Base-by-base conservation (phyloP, 2,888 invertebrate species). In the Trachelus troglodyta region DNA sequence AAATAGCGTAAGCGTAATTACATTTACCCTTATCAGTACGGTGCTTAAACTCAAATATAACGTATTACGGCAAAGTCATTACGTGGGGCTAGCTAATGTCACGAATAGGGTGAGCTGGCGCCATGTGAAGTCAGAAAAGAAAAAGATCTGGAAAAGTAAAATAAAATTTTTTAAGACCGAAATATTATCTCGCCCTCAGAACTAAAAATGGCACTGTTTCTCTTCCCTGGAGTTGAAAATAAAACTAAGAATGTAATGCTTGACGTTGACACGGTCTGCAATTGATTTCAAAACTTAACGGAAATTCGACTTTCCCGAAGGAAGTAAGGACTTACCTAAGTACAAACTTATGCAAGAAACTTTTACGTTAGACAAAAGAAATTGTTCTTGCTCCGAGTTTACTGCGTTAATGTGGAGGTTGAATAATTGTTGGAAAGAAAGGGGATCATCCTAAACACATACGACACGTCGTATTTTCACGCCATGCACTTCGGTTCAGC, bases 401-500 rank as follows among this genome's bases (percentile, higher is more conserved):
- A 56, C 56, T 56, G 56, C 23, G 56, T 23, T 23, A 9, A 23
- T 23, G 23, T 23, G 23, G 56, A 23, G 23, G 23, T 23, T 23
- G 2, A 23, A 56, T 56, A 56, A 23, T 23, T 56, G 23, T 9
- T 23, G 9, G 23, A 56, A 56, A 23, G 23, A 56, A 56, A 56
- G 56, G 23, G 23, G 9, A 56, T 56, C 23, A 56, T 9, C 56
- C 23, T 56, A 23, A 56, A 23, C 56, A 23, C 23, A 1, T 23
- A 23, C 56, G 56, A 71, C 71, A 71, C 78, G 79, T 81, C 73
- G 77, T 69, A 71, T 74, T 81, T 82, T 81, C 81, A 83, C 81
- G 81, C 82, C 78, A 84, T 81, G 75, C 79, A 80, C 76, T 80
- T 82, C 81, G 83, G 84, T 85, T 84, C 84, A 83, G 80, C 82